phyloP scores from a whole-genome alignment of 2,113 vertebrate genomes.

The Colossoma macropomum region DNA sequence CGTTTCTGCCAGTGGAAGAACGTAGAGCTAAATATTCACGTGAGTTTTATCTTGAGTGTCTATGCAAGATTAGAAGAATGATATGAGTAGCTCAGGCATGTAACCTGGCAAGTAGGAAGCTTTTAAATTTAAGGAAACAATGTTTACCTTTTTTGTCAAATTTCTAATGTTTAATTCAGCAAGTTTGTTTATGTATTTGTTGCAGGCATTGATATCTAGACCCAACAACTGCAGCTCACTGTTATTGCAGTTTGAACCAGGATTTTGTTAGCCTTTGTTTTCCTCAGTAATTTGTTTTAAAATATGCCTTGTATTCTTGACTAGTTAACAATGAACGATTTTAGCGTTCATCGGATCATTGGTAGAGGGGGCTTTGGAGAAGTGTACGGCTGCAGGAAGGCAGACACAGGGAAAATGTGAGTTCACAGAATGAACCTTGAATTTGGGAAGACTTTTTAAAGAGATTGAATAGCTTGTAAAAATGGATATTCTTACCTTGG shows the following conservation, averaged over 20 bases:
- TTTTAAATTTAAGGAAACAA: background rate
- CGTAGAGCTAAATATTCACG: constrained; percentile 97
- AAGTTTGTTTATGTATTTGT: no score
- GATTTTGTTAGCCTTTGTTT: background rate
- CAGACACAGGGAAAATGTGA: constrained; percentile 99
- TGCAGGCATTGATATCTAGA: background rate
- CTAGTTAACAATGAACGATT: constrained; percentile 99
- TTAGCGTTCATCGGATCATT: constrained; percentile 98
- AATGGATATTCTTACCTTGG: background rate
- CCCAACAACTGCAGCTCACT: background rate
- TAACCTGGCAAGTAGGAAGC: background rate
- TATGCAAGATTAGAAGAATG: background rate
- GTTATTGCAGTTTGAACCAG: background rate
- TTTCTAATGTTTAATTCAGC: no score
- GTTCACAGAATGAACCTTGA: constrained; percentile 49
- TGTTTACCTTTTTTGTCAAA: background rate
- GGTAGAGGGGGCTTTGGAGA: constrained; percentile 96
- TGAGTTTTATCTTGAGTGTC: constrained; percentile 75
- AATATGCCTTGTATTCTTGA: background rate
- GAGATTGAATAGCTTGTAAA: background rate
- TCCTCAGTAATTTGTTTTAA: background rate
- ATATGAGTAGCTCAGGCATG: no score
- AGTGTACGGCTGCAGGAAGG: constrained; percentile 98
- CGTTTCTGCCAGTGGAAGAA: constrained; percentile 99
- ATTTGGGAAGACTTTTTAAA: background rate